Evolutionary conservation across 2,797 vertebrate genomes (phyloP), one percentile per base, ranked within the genome.

Genomic region (Chelidonichthys spinosus): DNA sequence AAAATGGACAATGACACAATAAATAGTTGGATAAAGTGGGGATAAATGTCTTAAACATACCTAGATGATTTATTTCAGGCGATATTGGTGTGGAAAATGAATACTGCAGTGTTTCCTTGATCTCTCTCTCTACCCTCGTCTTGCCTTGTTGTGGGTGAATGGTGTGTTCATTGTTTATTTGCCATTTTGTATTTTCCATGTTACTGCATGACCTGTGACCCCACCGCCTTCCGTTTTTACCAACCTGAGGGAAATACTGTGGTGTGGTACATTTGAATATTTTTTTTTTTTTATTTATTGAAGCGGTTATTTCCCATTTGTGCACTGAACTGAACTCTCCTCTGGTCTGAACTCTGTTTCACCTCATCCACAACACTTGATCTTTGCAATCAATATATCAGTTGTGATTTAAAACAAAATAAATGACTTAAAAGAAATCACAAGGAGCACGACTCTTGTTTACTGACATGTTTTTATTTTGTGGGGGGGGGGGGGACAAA

Each of bases 281-380:
- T 25, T 25, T 25, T 25, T 25, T 25, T 25, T 82, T 85, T 87
- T 94, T 84, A 94, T 93, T 95, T 95, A 95, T 95, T 92, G 86
- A 92, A 92, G 74, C 85, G 6, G 75, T 84, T 76, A 37, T 62
- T 69, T 91, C 85, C 90, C 70, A 75, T 83, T 58, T 85, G 85
- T 92, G 91, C 91, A 93, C 91, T 93, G 92, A 93, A 90, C 86
- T 76, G 25, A 87, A 77, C 65, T 68, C 74, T 81, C 46, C 56
- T 82, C 75, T 72, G 72, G 55, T 76, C 76, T 74, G 56, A 83
- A 70, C 84, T 56, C 63, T 65, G 79, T 87, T 82, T 87, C 88
- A 75, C 76, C 74, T 90, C 79, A 76, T 84, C 80, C 72, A 79
- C 72, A 60, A 84, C 85, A 90, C 89, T 85, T 87, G 84, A 90